Evolutionary conservation across 2,113 vertebrate genomes (phyloP), one percentile per base, ranked within the genome.

Genomic region (Nipponia nippon): DNA sequence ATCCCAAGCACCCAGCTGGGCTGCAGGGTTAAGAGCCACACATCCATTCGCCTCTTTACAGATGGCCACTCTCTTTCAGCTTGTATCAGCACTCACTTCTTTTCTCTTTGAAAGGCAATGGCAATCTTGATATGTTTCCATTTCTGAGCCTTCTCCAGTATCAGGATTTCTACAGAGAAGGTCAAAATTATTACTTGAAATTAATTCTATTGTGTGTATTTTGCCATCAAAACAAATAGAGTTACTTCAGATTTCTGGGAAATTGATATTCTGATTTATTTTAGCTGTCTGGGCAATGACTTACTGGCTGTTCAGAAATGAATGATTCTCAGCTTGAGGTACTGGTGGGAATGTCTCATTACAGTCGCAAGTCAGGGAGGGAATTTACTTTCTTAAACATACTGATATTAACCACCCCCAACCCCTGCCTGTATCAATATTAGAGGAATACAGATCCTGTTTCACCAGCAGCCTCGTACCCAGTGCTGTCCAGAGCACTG

Each of bases 211-310:
- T 90, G 34, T 77, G 26, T 83, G 30, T 62, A 19, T 92, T 93
- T 95, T 92, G 32, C 69, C 69, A 75, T 83, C 80, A 55, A 92
- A 96, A 95, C 52, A 93, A 92, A 88, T 55, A 65, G 40, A 90
- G 21, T 78, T 84, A 75, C 80, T 89, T 86, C 29, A 59, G 0
- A 25, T 77, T 93, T 95, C 81, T 89, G 71, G 90, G 80, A 95
- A 95, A 87, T 19, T 82, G 73, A 71, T 86, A 70, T 56, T 87
- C 44, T 95, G 65, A 87, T 93, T 96, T 93, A 92, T 93, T 89
- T 96, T 40, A 78, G 23, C 66, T 89, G 52, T 78, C 77, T 89
- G 27, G 27, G 19, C 56, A 84, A 42, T 95, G 83, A 84, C 46
- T 92, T 90, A 69, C 83, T 76, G 92, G 16, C 44, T 94, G 65